Evolutionary conservation across 2,113 vertebrate species (phyloP), one percentile per base, ranked within the genome.

Genomic region (Saguinus midas): DNA sequence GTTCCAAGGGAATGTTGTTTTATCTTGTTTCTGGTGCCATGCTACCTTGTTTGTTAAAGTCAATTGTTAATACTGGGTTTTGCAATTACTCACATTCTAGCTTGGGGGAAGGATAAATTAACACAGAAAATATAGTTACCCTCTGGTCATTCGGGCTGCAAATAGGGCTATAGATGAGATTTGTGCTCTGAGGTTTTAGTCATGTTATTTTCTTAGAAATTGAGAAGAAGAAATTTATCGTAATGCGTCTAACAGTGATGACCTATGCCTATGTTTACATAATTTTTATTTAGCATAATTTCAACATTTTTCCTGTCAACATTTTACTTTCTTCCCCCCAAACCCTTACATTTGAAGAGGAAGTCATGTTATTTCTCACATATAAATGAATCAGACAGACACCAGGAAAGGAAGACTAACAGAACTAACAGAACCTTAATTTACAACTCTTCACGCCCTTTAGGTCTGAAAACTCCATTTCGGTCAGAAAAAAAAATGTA

Each of bases 351-450:
- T 94, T 82, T 83, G 1, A 72, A 89, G 43, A 29, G 27, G 78
- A 64, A 93, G 87, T 72, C 68, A 76, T 95, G 45, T 48, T 73
- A 57, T 92, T 96, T 87, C n/a, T 85, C 43, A 91, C 40, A 52
- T 11, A 79, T 29, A 37, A 55, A 87, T 92, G 81, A 93, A 76
- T 50, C 48, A 92, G 48, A 73, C 43, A 61, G 66, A 86, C 70
- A 91, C 4, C 6, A 55, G 37, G 27, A 57, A 75, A 88, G 5
- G 78, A 92, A 91, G 57, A 85, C 11, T 82, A 95, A 82, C 7
- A 92, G 90, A 70, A 85, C 11, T 79, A 94, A 82, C 4, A 76
- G 18, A 68, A 40, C 92, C 45, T 48, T 90, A n/a, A 96, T 81
- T 90, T 48, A 40, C 6, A 81, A 68, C 3, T 92, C 32, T 81